A percentile compares a stretch with the other conserved stretches of the same genome.
These are phyloP conservation scores for Myopa tessellatipennis DNA, from an alignment of 2,888 invertebrate species.

Conservation along the genomic window DNA sequence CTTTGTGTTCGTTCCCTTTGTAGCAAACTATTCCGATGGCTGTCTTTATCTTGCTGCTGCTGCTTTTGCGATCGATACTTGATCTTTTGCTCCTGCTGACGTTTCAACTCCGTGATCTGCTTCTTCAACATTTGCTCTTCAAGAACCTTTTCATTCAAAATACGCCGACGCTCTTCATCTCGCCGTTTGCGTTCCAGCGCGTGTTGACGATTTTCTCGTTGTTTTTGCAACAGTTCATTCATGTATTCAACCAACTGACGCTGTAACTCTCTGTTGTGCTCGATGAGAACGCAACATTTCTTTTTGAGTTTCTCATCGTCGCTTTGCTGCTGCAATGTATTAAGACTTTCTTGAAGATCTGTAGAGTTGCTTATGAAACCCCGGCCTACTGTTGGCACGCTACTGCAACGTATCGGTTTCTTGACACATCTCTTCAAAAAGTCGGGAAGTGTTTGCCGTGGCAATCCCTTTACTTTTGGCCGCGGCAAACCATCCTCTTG, in stretches of 20 bases:
- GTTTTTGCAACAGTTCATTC: slow-evolving; percentile 39
- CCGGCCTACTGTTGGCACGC: background rate
- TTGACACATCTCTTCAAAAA: background rate
- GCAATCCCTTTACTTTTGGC: background rate
- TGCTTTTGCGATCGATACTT: background rate
- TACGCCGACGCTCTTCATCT: slow-evolving; percentile 19
- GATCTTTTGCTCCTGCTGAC: slow-evolving; percentile 30
- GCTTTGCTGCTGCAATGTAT: background rate
- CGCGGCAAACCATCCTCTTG: background rate
- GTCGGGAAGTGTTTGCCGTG: slow-evolving; percentile 5
- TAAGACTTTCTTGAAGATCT: background rate
- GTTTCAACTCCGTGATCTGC: slow-evolving; percentile 37
- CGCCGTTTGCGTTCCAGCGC: slow-evolving; percentile 34
- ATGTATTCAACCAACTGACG: slow-evolving; percentile 21
- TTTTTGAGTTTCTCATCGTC: slow-evolving; percentile 36
- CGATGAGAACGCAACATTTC: slow-evolving; percentile 39
- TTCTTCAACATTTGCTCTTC: slow-evolving; percentile 35
- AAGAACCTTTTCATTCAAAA: slow-evolving; percentile 21
- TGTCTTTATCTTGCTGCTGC: background rate
- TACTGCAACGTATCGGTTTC: background rate
- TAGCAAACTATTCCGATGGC: background rate
- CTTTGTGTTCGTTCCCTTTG: background rate
- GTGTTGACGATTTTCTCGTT: slow-evolving; percentile 34
- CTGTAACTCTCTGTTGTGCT: slow-evolving; percentile 30
- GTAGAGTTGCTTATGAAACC: background rate